These are phyloP conservation scores for Bubo scandiacus DNA, from an alignment of 2,113 vertebrate species.

Conservation along the genomic window DNA sequence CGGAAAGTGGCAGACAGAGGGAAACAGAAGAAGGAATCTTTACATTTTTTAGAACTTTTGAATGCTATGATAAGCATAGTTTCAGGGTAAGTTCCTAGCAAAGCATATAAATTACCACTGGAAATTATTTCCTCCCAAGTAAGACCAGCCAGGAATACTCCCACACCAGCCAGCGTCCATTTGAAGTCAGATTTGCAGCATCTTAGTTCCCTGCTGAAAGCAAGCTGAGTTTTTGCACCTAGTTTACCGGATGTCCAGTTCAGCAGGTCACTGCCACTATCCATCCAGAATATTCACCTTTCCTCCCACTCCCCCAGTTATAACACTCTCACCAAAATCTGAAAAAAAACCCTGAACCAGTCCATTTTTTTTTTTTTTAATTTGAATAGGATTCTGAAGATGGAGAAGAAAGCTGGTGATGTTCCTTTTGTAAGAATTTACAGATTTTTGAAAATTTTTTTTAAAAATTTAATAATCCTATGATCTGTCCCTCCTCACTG, in stretches of 20 bases:
- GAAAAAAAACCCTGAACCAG: not conserved
- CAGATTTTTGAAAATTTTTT: not conserved
- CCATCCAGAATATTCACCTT: not conserved
- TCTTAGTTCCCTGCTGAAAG: not conserved
- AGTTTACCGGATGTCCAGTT: not conserved
- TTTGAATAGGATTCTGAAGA: not conserved
- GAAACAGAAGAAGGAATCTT: not conserved
- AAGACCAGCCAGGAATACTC: not conserved
- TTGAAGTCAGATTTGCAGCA: not conserved
- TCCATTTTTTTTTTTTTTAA: no score
- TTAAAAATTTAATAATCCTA: not conserved
- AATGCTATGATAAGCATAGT: not conserved
- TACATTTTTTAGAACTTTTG: not conserved
- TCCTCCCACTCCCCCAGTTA: not conserved
- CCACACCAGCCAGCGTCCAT: not conserved
- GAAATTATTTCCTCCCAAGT: not conserved
- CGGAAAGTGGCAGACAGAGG: not conserved
- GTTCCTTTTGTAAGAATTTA: not conserved
- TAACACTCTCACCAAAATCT: not conserved
- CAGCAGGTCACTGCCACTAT: not conserved
- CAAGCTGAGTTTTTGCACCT: not conserved
- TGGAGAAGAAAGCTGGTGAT: not conserved
- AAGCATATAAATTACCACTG: not conserved
- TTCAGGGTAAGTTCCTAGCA: not conserved
- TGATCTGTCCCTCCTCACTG: not conserved